Conservation (phyloP, 2,888 invertebrate genomes). For the Drosophila tripunctata region DNA sequence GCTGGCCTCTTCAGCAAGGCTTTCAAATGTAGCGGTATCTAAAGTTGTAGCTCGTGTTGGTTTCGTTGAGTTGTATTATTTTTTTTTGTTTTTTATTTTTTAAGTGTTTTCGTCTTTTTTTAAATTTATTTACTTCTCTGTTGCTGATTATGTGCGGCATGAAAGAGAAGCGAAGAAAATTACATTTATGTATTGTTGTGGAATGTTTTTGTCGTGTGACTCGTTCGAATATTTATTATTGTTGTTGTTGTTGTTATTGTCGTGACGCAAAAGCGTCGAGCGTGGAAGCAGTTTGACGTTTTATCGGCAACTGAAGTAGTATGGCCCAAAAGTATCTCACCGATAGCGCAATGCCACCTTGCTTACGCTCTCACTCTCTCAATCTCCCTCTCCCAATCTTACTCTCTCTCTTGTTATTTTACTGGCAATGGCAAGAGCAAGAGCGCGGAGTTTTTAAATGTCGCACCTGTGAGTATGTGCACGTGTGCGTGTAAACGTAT, state of each 20-base stretch:
- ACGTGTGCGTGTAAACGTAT: not conserved
- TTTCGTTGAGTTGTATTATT: no score
- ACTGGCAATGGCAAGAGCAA: not conserved
- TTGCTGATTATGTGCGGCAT: conserved; percentile 31
- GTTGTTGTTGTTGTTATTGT: conserved; percentile 30
- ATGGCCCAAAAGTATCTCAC: conserved; percentile 56
- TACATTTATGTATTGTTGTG: conserved; percentile 50
- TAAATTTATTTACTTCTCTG: conserved; percentile 12
- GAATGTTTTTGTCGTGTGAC: conserved; percentile 55
- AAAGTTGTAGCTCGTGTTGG: conserved; percentile 16
- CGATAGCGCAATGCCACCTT: conserved; percentile 43
- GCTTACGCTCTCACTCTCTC: conserved; percentile 5
- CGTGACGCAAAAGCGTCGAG: conserved; percentile 44
- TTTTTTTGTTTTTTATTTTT: no score
- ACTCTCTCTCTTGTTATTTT: conserved; percentile 5
- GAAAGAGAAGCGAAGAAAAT: conserved; percentile 43
- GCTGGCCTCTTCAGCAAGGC: conserved; percentile 25
- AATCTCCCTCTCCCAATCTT: not conserved
- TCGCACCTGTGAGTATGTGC: conserved; percentile 38
- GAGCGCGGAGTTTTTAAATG: conserved; percentile 32
- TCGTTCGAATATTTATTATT: conserved; percentile 48
- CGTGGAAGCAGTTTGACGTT: conserved; percentile 65
- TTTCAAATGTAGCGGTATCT: conserved; percentile 10
- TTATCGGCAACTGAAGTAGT: conserved; percentile 75
- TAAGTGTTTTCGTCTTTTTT: conserved; percentile 18